Percentiles rank a stretch among this genome's conserved stretches.
Evolutionary conservation across 2,888 invertebrate species (phyloP).

Genomic region (Pseudococcus longispinus): DNA sequence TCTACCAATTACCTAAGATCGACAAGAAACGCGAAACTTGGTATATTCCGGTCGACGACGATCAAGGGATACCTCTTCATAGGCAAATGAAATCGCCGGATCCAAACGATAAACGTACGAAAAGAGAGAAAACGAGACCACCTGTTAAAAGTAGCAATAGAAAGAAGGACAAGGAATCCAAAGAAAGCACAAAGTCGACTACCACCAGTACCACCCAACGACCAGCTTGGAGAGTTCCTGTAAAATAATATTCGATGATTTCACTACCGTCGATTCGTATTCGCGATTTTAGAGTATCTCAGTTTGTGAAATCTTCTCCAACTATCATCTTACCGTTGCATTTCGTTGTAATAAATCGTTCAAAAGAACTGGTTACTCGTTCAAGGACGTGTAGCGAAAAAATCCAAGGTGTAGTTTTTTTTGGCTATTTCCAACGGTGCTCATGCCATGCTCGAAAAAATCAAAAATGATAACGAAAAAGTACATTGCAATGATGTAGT

Average conservation of each 20-base stretch:
- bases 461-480: not conserved
- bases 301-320: not conserved
- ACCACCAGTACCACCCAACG: not conserved
- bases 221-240: constrained; percentile 12
- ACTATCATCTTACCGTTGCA: not conserved
- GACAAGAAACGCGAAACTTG: constrained; percentile 19
- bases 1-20: constrained; percentile 13
- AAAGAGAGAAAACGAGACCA: not conserved
- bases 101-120: not conserved
- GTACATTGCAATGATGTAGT: not conserved
- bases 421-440: not conserved
- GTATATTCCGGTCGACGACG: constrained; percentile 22
- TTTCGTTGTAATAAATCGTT: not conserved
- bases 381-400: not conserved
- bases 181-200: not conserved
- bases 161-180: not conserved
- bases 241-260: not conserved
- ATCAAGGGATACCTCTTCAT: constrained; percentile 7
- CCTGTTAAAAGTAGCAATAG: not conserved
- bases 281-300: not conserved
- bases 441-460: not conserved
- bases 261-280: not conserved
- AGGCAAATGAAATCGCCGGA: constrained; percentile 22
- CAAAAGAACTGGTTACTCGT: not conserved
- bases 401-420: not conserved